Base-by-base conservation (phyloP, 2,888 invertebrate species). In the Taphrorychus bicolor region DNA sequence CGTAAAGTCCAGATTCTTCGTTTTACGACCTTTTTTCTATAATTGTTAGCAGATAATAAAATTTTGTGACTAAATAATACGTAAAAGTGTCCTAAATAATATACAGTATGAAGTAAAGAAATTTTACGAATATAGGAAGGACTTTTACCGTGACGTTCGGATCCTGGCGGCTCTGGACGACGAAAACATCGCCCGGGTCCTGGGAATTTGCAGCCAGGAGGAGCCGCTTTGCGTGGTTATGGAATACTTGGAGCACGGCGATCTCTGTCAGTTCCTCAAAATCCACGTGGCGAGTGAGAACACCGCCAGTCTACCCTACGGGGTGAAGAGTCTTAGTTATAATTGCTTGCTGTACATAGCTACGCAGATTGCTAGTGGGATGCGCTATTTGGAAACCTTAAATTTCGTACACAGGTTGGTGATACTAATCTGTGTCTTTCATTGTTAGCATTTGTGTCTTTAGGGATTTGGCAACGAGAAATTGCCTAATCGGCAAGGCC, bases 81-180 rank as follows among this genome's bases (percentile, higher is more conserved):
- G n/a, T n/a, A n/a, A n/a, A n/a, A n/a, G n/a, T n/a, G n/a, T n/a
- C n/a, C n/a, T n/a, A n/a, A n/a, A n/a, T n/a, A n/a, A n/a, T n/a
- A n/a, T n/a, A n/a, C n/a, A n/a, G n/a, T n/a, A n/a, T n/a, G n/a
- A n/a, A n/a, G n/a, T n/a, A n/a, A n/a, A n/a, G n/a, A n/a, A n/a
- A n/a, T n/a, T n/a, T n/a, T n/a, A n/a, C n/a, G n/a, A n/a, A n/a
- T 80, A 0, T 81, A 94, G 94, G 83, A 87, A 89, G 78, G 93
- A 94, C 78, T 94, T 95, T 79, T 91, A 92, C 80, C 87, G 92
- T 60, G 95, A 95, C 82, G 91, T 95, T n/a, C 88, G 91, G 78
- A 91, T 94, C 70, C 84, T 95, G 77, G 91, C 93, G 0, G 91
- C 92, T n/a, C 82, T 95, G 58, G 91, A 91, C 74, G 92, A 89